A percentile compares a stretch with the other conserved stretches of the same genome.
Conservation (phyloP, 2,888 invertebrate species). For the Melieria crassipennis region DNA sequence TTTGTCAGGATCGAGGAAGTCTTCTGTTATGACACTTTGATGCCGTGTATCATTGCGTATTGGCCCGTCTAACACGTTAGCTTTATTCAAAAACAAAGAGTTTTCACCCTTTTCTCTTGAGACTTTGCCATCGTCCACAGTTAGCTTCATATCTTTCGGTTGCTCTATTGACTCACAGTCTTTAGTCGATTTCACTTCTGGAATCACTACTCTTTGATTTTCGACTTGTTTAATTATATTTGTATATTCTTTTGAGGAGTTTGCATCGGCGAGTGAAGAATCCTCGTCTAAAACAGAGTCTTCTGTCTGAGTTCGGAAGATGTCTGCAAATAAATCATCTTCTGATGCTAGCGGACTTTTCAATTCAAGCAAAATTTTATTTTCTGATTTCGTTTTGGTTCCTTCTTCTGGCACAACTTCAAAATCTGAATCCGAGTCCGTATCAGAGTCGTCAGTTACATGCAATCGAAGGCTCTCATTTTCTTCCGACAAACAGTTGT, state of each 20-base stretch:
- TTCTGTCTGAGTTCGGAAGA: constrained; percentile 22
- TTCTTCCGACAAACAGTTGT: no score
- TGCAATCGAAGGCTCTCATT: no score
- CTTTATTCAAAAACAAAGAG: no score
- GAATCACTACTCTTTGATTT: background rate
- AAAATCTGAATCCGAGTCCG: constrained; percentile 15
- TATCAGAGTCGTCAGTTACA: constrained; percentile 7
- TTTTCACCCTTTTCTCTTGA: no score
- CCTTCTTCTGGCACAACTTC: constrained; percentile 17
- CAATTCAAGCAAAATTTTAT: constrained; percentile 67
- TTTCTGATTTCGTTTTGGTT: constrained; percentile 40
- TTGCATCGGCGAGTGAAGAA: background rate
- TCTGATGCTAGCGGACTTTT: constrained; percentile 63
- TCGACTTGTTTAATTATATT: background rate
- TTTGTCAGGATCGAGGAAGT: no score
- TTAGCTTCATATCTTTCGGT: no score
- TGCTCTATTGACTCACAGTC: no score
- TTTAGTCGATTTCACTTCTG: background rate
- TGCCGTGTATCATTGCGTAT: no score
- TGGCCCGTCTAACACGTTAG: no score
- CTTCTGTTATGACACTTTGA: no score
- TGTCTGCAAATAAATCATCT: constrained; percentile 69
- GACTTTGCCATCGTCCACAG: no score
- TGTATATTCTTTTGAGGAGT: background rate
- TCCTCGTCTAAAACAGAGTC: background rate